A percentile compares a stretch with the other conserved stretches of the same genome.
phyloP scores from a whole-genome alignment of 92 coral and sea anemone species.

The Chrysogorgia sp. region DNA sequence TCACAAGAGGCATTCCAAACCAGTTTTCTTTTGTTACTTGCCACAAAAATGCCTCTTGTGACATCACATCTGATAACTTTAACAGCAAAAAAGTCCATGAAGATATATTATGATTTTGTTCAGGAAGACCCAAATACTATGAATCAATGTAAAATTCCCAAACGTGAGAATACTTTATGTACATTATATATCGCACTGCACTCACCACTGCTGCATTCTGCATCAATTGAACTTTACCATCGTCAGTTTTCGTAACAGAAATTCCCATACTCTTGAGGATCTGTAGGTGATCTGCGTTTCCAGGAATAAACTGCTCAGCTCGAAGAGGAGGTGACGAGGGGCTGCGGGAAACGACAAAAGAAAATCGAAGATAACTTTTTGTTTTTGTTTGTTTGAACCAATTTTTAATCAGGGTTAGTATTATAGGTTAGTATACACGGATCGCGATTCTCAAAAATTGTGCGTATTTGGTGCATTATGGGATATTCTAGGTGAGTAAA shows the following conservation, averaged over 20 bases:
- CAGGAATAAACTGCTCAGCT: slow-evolving; percentile 99
- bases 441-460: no score
- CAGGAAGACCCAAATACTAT: no score
- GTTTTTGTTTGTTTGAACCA: no score
- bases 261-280: slow-evolving; percentile 91
- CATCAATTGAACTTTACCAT: slow-evolving; percentile 95
- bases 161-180: neutral
- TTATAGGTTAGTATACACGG: no score
- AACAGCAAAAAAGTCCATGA: no score
- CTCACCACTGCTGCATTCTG: slow-evolving; percentile 92
- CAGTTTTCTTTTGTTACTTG: no score
- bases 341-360: neutral
- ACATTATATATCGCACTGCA: neutral
- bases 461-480: no score
- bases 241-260: slow-evolving; percentile 85
- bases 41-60: no score
- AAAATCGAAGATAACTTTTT: neutral
- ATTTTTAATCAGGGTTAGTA: neutral
- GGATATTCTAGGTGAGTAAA: no score
- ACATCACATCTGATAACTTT: no score
- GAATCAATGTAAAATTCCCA: neutral
- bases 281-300: slow-evolving; percentile 77
- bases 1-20: no score
- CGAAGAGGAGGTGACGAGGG: slow-evolving; percentile 75
- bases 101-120: no score